Base-by-base conservation (phyloP, 1,140 invertebrate species). In the Bombus turneri region DNA sequence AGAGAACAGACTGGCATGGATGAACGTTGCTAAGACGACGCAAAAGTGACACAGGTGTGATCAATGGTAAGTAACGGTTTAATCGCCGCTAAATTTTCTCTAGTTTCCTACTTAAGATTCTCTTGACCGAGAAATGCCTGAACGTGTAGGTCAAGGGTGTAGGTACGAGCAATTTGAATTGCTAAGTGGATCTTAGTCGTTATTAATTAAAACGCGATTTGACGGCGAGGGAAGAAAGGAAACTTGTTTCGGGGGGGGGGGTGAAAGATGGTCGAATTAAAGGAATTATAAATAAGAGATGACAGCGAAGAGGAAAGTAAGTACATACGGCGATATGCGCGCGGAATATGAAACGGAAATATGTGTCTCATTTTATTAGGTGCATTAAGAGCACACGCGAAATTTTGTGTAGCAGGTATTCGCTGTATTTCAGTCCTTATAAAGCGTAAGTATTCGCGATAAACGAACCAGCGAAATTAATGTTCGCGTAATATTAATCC, bases 201-300 rank as follows among this genome's bases (percentile, higher is more conserved):
- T 87, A 87, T 89, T 92, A 92, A 92, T 93, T 92, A 91, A 91
- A 91, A 83, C 83, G 79, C 85, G 88, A 92, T 91, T 88, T 41
- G 87, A 81, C 64, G 37, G 53, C 39, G 31, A 59, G 41, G 15
- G 39, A 62, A 15, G 71, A 41, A 53, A 64, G 59, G 57, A 13
- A 53, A 34, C 37, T 12, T 18, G 57, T 18, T 37, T 41, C 64
- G 41, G 41, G 8, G 22, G 31, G 31, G 31, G 31, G 31, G 31
- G 25, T 9, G 71, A 57, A 74, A 41, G 69, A 18, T 41, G 76
- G 22, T 47, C 39, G 76, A 85, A 81, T 85, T 72, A 66, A 72
- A 72, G 37, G 41, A n/a, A 12, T 53, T 37, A 73, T 66, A 85
- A 85, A 81, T n/a, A 81, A 39, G 43, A 6, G 59, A 57, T 4